These are phyloP conservation scores for Anoplolepis gracilipes DNA, from an alignment of 1,140 invertebrate genomes.

Conservation along the genomic window DNA sequence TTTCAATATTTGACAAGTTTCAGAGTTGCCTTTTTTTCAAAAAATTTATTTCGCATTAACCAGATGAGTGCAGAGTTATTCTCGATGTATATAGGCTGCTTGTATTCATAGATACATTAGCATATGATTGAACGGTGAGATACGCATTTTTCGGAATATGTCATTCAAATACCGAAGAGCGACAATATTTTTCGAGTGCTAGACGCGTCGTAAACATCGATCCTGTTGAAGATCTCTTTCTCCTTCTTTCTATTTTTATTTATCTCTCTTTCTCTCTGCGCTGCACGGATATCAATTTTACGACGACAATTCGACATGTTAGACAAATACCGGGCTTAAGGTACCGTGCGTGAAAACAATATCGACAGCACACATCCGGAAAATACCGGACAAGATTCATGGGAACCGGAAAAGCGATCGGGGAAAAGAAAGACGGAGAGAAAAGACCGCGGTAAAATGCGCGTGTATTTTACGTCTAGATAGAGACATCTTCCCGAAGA, in stretches of 20 bases:
- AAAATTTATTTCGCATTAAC: not conserved
- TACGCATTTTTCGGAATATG: not conserved
- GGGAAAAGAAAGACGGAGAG: not conserved
- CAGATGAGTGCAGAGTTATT: not conserved
- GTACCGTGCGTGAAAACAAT: conserved; percentile 32
- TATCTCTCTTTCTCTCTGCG: not conserved
- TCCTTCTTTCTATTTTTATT: not conserved
- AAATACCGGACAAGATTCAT: conserved; percentile 47
- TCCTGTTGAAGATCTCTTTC: conserved; percentile 24
- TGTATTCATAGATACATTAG: not conserved
- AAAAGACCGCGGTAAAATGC: conserved; percentile 21
- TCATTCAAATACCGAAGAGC: conserved; percentile 50
- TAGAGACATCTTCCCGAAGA: not conserved
- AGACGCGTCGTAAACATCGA: conserved; percentile 69
- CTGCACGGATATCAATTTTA: conserved; percentile 64
- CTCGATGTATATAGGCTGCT: not conserved
- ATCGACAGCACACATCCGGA: conserved; percentile 36
- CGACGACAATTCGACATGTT: conserved; percentile 48
- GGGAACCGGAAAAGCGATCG: not conserved
- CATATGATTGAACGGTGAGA: not conserved
- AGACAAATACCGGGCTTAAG: conserved; percentile 69
- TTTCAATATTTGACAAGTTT: not conserved
- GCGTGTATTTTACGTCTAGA: conserved; percentile 1
- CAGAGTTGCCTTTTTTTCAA: not conserved
- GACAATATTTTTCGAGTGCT: conserved; percentile 60